Evolutionary conservation across 2,113 vertebrate genomes (phyloP).

Genomic region (Lagenorhynchus albirostris): DNA sequence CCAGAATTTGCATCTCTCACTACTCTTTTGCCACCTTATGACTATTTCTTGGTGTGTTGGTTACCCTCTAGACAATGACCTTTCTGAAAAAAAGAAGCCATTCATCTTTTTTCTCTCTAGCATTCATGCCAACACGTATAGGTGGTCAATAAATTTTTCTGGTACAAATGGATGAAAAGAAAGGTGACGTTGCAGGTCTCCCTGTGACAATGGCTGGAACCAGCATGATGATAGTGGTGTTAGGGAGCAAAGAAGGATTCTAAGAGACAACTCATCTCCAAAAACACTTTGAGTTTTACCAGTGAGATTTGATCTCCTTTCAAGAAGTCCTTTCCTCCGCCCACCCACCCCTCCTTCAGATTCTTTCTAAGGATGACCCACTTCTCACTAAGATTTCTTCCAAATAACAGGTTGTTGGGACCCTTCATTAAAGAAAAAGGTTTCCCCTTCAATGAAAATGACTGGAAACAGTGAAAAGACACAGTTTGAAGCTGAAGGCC

Average conservation of each 20-base stretch:
- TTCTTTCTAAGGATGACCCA: conserved; percentile 70
- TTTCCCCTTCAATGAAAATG: conserved; percentile 68
- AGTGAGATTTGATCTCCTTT: conserved; percentile 48
- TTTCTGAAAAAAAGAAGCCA: neutral
- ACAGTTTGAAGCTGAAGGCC: conserved; percentile 53
- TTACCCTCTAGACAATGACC: neutral
- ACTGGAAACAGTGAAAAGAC: conserved; percentile 60
- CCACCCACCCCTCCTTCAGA: neutral
- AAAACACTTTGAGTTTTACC: neutral
- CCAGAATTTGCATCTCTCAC: neutral
- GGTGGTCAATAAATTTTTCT: neutral
- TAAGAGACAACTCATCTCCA: neutral
- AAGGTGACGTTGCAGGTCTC: neutral
- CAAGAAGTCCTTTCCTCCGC: neutral
- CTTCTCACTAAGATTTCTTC: conserved; percentile 62
- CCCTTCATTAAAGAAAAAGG: conserved; percentile 60
- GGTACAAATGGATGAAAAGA: neutral
- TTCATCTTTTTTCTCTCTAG: neutral
- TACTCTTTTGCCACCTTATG: neutral
- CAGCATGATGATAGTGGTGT: neutral
- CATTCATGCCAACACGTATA: neutral
- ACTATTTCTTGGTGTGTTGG: neutral
- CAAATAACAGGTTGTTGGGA: conserved; percentile 56
- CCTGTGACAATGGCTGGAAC: neutral
- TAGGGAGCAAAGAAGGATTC: neutral